phyloP scores from a whole-genome alignment of 2,113 vertebrate species.

The Pithys albifrons region DNA sequence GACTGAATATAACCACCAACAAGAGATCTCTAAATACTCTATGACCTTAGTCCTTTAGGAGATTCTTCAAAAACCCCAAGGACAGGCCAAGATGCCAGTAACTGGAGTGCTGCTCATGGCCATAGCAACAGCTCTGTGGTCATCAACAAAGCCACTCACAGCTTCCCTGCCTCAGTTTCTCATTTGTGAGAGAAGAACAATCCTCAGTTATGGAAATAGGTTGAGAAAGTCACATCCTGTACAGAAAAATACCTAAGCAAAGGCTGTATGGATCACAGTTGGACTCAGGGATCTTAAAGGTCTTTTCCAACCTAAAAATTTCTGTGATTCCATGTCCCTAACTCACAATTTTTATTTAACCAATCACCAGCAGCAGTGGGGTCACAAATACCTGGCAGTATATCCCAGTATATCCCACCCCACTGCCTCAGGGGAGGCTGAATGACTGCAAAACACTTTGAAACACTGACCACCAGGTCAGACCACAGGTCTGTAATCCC shows the following conservation, averaged over 20 bases:
- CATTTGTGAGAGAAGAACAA: not conserved
- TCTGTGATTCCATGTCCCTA: not conserved
- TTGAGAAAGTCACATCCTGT: not conserved
- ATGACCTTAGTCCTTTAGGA: not conserved
- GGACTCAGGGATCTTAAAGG: not conserved
- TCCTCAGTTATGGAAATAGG: not conserved
- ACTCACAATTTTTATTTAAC: not conserved
- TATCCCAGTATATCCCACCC: too few relatives aligned
- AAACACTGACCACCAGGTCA: not conserved
- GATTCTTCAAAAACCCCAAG: slow-evolving; percentile 1
- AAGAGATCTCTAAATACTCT: not conserved
- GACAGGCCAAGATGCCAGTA: not conserved
- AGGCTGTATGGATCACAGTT: not conserved
- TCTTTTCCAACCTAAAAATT: not conserved
- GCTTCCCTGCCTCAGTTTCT: not conserved
- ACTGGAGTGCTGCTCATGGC: not conserved
- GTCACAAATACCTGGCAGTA: not conserved
- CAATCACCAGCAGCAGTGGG: not conserved
- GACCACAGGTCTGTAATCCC: not conserved
- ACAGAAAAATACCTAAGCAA: not conserved
- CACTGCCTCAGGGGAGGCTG: not conserved
- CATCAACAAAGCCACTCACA: not conserved
- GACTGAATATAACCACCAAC: not conserved
- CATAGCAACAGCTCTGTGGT: not conserved
- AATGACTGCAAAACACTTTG: not conserved